Percentiles rank a stretch among this genome's conserved stretches.
Evolutionary conservation across 2,888 invertebrate species (phyloP).

Genomic region (Strigamia maritima): DNA sequence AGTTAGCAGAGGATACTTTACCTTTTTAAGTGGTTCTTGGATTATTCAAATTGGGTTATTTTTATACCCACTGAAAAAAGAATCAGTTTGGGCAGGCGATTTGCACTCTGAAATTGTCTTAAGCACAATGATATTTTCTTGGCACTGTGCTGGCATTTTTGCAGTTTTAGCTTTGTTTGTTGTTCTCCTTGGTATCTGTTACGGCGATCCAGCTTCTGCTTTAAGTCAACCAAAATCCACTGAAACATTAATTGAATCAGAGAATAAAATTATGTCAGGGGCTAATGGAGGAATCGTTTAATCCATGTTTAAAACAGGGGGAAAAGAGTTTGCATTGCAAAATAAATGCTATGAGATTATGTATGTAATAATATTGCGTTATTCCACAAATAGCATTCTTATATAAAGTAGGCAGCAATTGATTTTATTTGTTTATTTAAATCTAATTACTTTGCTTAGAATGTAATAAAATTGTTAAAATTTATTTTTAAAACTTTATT

Average conservation of each 20-base stretch:
- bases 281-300: neutral
- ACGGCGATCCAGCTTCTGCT: neutral
- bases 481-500: no score
- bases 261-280: neutral
- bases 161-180: neutral
- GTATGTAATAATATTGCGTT: no score
- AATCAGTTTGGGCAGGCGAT: neutral
- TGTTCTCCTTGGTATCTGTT: neutral
- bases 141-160: neutral
- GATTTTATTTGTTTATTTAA: no score
- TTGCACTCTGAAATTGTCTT: neutral
- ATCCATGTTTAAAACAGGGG: neutral
- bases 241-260: neutral
- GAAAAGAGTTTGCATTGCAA: no score
- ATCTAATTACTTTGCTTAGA: no score
- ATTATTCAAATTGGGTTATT: neutral
- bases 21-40: neutral
- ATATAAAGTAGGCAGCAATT: no score
- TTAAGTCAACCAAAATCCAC: neutral
- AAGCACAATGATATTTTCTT: conserved; percentile 8
- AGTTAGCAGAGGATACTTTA: neutral
- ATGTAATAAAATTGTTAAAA: no score
- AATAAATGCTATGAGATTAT: no score
- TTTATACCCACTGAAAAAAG: neutral
- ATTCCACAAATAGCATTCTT: neutral